Conservation (phyloP, 2,888 invertebrate genomes). For the Norana najaformis region DNA sequence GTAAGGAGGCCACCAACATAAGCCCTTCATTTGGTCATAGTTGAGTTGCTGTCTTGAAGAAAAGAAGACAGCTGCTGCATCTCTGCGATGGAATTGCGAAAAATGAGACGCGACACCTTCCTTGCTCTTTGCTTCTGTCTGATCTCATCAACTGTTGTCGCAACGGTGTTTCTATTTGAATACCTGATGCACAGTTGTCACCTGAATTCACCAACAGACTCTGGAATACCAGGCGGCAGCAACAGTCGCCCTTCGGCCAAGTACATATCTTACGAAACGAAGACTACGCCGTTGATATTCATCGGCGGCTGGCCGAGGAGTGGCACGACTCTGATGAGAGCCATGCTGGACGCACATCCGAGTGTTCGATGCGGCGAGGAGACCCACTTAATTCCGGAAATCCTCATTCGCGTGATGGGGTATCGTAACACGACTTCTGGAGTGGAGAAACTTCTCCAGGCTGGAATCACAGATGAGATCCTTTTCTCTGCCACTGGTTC, state of each 20-base stretch:
- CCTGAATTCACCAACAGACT: background rate
- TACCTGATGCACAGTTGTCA: background rate
- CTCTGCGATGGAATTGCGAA: background rate
- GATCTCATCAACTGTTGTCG: background rate
- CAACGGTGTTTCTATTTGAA: background rate
- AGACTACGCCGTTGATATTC: slow-evolving; percentile 78
- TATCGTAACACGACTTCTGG: slow-evolving; percentile 87
- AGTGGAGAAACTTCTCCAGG: slow-evolving; percentile 50
- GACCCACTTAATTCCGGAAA: slow-evolving; percentile 70
- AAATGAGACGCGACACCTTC: background rate
- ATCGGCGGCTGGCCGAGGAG: slow-evolving; percentile 95
- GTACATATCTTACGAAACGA: slow-evolving; percentile 69
- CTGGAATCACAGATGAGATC: slow-evolving; percentile 79
- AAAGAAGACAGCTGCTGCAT: no score
- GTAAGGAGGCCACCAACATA: no score
- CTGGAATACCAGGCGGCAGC: background rate
- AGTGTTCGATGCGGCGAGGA: slow-evolving; percentile 96
- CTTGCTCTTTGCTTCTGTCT: background rate
- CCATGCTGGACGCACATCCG: slow-evolving; percentile 96
- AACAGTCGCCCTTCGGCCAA: background rate
- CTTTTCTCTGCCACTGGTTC: slow-evolving; percentile 94
- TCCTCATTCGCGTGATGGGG: slow-evolving; percentile 76
- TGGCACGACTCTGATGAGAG: slow-evolving; percentile 94
- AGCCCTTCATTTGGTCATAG: no score
- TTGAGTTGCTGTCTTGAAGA: no score